phyloP scores from a whole-genome alignment of 2,797 vertebrate species.

The Austrolebias charrua region DNA sequence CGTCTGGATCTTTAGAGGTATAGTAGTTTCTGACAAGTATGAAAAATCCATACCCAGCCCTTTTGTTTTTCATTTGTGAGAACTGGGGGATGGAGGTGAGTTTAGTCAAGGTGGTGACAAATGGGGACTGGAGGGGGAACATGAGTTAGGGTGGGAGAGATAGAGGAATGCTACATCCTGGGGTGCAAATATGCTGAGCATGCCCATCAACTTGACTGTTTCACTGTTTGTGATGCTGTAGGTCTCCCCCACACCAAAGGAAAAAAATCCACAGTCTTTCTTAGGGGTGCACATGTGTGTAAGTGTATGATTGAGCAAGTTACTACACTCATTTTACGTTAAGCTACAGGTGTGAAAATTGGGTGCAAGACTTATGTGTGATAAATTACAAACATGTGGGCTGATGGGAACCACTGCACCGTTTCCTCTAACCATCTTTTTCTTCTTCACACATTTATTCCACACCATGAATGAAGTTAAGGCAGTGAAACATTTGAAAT shows the following conservation, averaged over 20 bases:
- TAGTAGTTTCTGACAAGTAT: constrained; percentile 33
- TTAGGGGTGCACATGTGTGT: constrained; percentile 14
- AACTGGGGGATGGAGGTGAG: constrained; percentile 51
- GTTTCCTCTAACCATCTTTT: constrained; percentile 45
- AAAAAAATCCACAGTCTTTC: constrained; percentile 21
- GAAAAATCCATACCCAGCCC: constrained; percentile 32
- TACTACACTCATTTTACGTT: constrained; percentile 68
- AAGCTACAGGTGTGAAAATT: constrained; percentile 84
- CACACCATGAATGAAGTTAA: constrained; percentile 69
- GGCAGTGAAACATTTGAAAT: no score
- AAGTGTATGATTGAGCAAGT: constrained; percentile 57
- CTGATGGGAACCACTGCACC: constrained; percentile 73
- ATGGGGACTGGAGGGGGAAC: constrained; percentile 36
- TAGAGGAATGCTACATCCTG: constrained; percentile 55
- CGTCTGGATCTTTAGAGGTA: constrained; percentile 48
- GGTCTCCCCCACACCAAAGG: constrained; percentile 1
- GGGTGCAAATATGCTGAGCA: constrained; percentile 70
- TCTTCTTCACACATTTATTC: constrained; percentile 60
- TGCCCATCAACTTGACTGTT: constrained; percentile 51
- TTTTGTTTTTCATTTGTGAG: constrained; percentile 53
- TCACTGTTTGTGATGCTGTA: constrained; percentile 46
- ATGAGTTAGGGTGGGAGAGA: constrained; percentile 33
- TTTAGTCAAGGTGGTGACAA: constrained; percentile 70
- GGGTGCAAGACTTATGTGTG: constrained; percentile 86
- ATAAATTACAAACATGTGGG: constrained; percentile 85